Conservation (phyloP, 92 coral and sea anemone genomes). For the Blastomussa wellsi region DNA sequence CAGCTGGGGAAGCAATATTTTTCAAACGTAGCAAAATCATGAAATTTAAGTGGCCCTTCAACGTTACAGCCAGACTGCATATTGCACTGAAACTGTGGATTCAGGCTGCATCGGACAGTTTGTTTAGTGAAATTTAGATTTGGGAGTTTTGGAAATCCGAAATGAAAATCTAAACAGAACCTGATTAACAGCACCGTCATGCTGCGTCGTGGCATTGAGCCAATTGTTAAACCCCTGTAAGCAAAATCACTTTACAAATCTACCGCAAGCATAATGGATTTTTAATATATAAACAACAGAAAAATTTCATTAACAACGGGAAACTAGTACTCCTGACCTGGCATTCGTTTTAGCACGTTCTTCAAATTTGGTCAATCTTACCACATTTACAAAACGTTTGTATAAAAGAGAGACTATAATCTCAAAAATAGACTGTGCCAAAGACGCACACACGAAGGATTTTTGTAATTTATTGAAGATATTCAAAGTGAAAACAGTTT, state of each 20-base stretch:
- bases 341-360: background rate
- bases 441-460: background rate
- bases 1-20: too few relatives aligned
- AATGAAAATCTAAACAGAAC: background rate
- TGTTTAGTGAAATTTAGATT: background rate
- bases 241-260: background rate
- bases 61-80: background rate
- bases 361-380: too few relatives aligned
- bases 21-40: background rate
- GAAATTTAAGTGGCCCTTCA: background rate
- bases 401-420: too few relatives aligned
- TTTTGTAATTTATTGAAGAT: background rate
- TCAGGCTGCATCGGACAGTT: background rate
- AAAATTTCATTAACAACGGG: background rate
- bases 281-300: background rate
- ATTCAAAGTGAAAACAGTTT: background rate
- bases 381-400: too few relatives aligned
- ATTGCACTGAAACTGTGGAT: background rate
- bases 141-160: background rate
- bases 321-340: background rate
- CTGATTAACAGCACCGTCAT: slow-evolving; percentile 1
- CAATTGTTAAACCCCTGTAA: background rate
- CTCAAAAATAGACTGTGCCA: background rate
- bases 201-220: background rate
- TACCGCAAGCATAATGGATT: background rate